Evolutionary conservation across 2,113 vertebrate genomes (phyloP).

Genomic region (Ovibos moschatus): DNA sequence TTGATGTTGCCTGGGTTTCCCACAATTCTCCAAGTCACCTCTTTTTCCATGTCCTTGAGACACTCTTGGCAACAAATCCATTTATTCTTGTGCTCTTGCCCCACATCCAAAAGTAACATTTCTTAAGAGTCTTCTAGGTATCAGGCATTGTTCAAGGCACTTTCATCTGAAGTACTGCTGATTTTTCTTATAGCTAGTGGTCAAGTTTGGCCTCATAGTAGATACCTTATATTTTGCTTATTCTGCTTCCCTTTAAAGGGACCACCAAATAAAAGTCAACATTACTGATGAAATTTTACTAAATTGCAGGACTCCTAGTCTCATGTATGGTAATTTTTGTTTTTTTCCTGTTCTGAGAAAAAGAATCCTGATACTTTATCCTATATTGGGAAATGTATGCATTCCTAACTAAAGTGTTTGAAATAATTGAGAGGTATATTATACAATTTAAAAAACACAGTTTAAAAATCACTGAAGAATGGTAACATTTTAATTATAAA

Average conservation of each 20-base stretch:
- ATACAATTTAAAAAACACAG: background rate
- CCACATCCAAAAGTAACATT: background rate
- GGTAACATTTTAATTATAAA: background rate
- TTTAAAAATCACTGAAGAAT: slow-evolving; percentile 7
- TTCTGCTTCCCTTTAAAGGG: background rate
- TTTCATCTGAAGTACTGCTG: background rate
- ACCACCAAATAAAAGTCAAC: background rate
- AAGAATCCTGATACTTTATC: background rate
- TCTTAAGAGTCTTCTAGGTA: background rate
- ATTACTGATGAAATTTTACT: slow-evolving; percentile 23
- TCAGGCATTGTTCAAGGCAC: background rate
- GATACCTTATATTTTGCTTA: background rate
- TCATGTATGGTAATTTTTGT: background rate
- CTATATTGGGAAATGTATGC: background rate
- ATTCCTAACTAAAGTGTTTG: background rate
- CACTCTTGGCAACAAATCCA: background rate
- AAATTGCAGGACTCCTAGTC: background rate
- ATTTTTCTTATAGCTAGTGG: background rate
- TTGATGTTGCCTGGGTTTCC: background rate
- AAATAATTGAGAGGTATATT: background rate
- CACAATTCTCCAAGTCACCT: background rate
- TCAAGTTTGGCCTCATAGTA: background rate
- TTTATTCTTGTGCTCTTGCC: background rate
- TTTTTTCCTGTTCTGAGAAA: background rate
- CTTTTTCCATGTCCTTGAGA: background rate